Evolutionary conservation across 1,140 invertebrate genomes (phyloP), one percentile per base, ranked within the genome.

Genomic region (Heliconius congener): DNA sequence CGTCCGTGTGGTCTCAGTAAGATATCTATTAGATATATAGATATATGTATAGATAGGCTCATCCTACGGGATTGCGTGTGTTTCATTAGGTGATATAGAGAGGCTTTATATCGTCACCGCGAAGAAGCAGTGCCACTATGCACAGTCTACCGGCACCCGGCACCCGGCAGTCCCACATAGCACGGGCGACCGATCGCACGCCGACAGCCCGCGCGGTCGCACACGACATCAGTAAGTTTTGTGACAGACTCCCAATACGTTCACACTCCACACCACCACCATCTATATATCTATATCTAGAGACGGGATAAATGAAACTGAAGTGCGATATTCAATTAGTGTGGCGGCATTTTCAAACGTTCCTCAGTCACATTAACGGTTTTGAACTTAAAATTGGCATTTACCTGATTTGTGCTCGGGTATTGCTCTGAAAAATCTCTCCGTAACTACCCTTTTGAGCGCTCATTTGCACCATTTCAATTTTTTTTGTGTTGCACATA

Each of bases 361-460:
- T 81, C 71, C 78, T 74, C 74, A 89, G 76, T 87, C 87, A 82
- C 77, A 88, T 87, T 85, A 82, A 73, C 73, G 83, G 83, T 88
- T 90, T 83, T 55, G 78, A 90, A 90, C 82, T 88, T 90, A 82
- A 88, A 86, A 88, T 87, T 86, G 84, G 77, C 81, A 80, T 82
- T 83, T 82, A 77, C 73, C 81, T 80, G 81, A 82, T 79, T 83
- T 81, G 75, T 76, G 30, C 77, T 79, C 73, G 79, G 74, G 78
- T 30, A 81, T 74, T 73, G 71, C 79, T 50, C 39, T 82, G 80
- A 82, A 82, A 85, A 84, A 80, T 78, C 74, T 77, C 73, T 78
- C 55, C n/a, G 57, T 77, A 76, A 82, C 78, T 83, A 78, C 23
- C 71, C 78, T 81, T 81, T 72, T 75, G 60, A 77, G 66, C 37